Base-by-base conservation (phyloP, 2,113 vertebrate genomes). In the Solea solea region DNA sequence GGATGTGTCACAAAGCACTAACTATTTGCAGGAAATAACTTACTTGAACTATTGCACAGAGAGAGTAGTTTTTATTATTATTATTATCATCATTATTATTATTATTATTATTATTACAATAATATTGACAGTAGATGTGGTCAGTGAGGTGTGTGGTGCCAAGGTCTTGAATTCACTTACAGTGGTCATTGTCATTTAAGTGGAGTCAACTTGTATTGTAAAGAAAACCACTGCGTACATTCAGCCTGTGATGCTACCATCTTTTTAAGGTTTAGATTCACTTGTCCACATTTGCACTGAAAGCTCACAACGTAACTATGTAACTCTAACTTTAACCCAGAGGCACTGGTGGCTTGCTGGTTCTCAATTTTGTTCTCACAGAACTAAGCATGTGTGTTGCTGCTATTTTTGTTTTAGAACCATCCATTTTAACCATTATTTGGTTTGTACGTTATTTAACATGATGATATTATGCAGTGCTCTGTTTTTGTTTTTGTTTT, bases 261-360 rank as follows among this genome's bases (percentile, higher is more conserved):
- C 82, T 77, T 85, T 77, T 60, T 66, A 78, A 54, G 63, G 72
- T 77, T 80, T 71, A 51, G 67, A 74, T 64, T 73, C 80, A 78
- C 63, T 49, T 15, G 40, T 89, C 91, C 89, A 85, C 71, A 64
- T 94, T 94, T 94, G 93, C 94, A 95, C 95, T 94, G 90, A 93
- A 86, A 34, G 64, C 78, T 89, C 85, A 62, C 73, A 9, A 65
- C 82, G 50, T 68, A 82, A 77, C 84, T 82, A 48, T 67, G 73
- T 86, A 79, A 86, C 88, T 94, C 92, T 62, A 64, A 63, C 53
- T 80, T 73, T 67, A 75, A 83, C 53, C 82, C 83, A 93, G 93
- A 94, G 91, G 94, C 94, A 93, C 95, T 72, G 93, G 94, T 78
- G 91, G 93, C 93, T 95, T 93, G 90, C 91, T 87, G 64, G 81